Evolutionary conservation across 2,797 vertebrate genomes (phyloP).

Genomic region (Takifugu ocellatus): DNA sequence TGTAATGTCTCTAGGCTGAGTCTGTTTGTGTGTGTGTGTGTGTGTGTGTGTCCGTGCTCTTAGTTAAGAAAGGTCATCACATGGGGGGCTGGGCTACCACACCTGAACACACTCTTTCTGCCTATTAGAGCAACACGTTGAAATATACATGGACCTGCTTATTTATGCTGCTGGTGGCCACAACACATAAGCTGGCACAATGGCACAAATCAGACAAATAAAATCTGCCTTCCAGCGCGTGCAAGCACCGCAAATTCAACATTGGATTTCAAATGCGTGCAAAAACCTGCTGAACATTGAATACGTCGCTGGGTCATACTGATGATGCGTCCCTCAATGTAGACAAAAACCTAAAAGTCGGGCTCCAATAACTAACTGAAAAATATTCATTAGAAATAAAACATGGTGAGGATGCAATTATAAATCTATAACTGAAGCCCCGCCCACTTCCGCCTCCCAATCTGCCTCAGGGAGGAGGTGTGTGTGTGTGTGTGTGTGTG

Average conservation of each 20-base stretch:
- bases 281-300: neutral
- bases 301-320: no score
- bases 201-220: neutral
- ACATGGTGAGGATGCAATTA: no score
- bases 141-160: neutral
- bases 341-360: no score
- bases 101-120: conserved; percentile 6
- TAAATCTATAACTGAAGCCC: no score
- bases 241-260: neutral
- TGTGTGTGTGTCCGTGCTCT: conserved; percentile 47
- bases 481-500: no score
- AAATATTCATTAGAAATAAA: no score
- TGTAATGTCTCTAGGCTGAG: conserved; percentile 56
- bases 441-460: no score
- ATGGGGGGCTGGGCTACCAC: neutral
- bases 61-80: neutral
- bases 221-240: neutral
- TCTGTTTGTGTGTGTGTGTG: conserved; percentile 15
- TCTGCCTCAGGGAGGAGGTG: no score
- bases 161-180: neutral
- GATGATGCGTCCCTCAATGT: no score
- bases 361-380: no score
- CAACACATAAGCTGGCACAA: neutral
- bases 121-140: conserved; percentile 1
- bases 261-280: neutral